Evolutionary conservation across 64 coral and sea anemone genomes (phyloP).

Genomic region (Stichodactyla mertensii): DNA sequence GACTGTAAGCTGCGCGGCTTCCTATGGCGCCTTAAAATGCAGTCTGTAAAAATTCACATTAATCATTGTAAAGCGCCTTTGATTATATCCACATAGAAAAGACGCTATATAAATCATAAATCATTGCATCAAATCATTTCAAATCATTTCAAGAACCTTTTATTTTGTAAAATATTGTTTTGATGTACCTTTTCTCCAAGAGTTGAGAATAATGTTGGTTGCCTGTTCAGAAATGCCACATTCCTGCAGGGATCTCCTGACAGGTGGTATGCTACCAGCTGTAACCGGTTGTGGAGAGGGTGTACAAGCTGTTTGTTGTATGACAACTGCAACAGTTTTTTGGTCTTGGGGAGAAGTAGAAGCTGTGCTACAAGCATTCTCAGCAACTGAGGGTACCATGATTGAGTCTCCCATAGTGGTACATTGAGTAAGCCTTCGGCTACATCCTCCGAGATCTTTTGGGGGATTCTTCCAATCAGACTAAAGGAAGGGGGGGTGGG

Average conservation of each 20-base stretch:
- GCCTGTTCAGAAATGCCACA: constrained; percentile 36
- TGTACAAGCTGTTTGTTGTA: constrained; percentile 8
- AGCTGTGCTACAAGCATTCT: constrained; percentile 11
- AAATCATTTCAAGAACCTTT: no score
- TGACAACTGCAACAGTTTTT: constrained; percentile 19
- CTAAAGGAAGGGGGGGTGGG: no score
- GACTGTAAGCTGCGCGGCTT: no score
- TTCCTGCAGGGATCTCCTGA: constrained; percentile 31
- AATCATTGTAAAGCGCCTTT: no score
- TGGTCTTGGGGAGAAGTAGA: constrained; percentile 24
- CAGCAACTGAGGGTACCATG: constrained; percentile 28
- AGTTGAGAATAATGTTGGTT: constrained; percentile 32
- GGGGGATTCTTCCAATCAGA: constrained; percentile 7
- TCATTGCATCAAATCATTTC: no score
- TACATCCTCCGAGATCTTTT: constrained; percentile 22
- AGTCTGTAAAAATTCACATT: no score
- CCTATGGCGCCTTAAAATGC: no score
- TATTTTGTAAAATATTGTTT: constrained; percentile 59
- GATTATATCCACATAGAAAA: no score
- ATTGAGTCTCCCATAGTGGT: constrained; percentile 42
- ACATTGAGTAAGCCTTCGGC: constrained; percentile 19
- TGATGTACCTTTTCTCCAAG: constrained; percentile 45
- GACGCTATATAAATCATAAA: no score
- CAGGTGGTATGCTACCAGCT: constrained; percentile 27
- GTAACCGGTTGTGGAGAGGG: not conserved